phyloP scores from a whole-genome alignment of 1,140 invertebrate species.

The Ptiloglossa arizonensis region DNA sequence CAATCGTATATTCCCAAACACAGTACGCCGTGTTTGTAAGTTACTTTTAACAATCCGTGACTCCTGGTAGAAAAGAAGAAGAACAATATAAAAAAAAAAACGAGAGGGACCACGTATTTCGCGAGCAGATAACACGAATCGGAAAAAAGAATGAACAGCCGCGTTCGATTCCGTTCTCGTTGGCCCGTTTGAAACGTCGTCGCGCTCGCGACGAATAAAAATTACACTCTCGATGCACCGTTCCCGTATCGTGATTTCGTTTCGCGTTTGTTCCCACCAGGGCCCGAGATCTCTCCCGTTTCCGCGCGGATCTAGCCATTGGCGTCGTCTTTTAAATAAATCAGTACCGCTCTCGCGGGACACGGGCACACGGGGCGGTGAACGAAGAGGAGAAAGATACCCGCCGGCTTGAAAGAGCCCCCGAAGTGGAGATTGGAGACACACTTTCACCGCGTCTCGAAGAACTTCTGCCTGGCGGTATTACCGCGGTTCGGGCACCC shows the following conservation, averaged over 20 bases:
- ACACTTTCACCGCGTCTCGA: constrained; percentile 38
- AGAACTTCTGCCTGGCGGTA: constrained; percentile 47
- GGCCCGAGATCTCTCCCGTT: background rate
- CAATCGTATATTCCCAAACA: no score
- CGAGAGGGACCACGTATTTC: no score
- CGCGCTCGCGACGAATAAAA: background rate
- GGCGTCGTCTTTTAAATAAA: constrained; percentile 62
- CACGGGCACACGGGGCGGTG: constrained; percentile 4
- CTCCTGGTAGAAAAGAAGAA: no score
- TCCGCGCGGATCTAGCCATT: constrained; percentile 32
- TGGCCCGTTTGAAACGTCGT: no score
- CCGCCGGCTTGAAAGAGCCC: background rate
- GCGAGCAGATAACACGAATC: no score
- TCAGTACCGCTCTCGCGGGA: constrained; percentile 52
- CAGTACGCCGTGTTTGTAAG: no score
- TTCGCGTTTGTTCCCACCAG: constrained; percentile 1
- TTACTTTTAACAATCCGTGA: no score
- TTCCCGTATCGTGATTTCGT: constrained; percentile 9
- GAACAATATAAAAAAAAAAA: no score
- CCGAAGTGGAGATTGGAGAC: constrained; percentile 29
- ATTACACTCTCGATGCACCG: background rate
- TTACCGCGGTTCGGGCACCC: constrained; percentile 19
- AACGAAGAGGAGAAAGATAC: constrained; percentile 9
- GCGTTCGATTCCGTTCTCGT: no score
- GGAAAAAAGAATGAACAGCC: no score